Conservation (phyloP, 2,113 vertebrate species). For the Pipa parva region DNA sequence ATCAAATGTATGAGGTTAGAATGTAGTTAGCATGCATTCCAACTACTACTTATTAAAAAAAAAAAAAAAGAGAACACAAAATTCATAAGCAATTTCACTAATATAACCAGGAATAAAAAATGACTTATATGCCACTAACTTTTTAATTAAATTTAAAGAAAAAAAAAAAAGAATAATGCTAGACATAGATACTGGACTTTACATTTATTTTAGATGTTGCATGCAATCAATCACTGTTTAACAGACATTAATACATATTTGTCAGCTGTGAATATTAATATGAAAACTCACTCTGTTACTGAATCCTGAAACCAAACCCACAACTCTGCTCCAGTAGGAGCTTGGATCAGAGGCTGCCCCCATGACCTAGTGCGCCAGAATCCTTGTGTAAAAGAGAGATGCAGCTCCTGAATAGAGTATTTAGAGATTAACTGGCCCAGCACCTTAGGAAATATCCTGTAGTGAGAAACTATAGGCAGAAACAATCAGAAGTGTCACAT, state of each 20-base stretch:
- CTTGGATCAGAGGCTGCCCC: conserved; percentile 84
- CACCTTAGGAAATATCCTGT: conserved; percentile 91
- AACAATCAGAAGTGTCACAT: too few species aligned
- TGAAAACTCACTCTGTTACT: conserved; percentile 78
- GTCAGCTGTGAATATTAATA: background rate
- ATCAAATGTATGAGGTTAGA: too few species aligned
- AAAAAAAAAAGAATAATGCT: too few species aligned
- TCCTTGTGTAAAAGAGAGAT: conserved; percentile 84
- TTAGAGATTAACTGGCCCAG: conserved; percentile 89
- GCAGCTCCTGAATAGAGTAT: conserved; percentile 84
- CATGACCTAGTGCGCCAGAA: conserved; percentile 88
- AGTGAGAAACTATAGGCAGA: conserved; percentile 77
- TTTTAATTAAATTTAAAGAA: too few species aligned
- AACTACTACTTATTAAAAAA: too few species aligned
- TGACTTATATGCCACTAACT: too few species aligned
- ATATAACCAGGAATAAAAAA: too few species aligned
- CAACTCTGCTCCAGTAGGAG: conserved; percentile 75
- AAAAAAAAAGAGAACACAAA: too few species aligned
- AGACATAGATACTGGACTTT: background rate
- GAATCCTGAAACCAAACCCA: conserved; percentile 97
- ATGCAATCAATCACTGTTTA: too few species aligned
- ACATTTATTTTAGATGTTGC: background rate
- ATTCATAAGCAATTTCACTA: too few species aligned
- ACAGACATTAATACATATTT: too few species aligned
- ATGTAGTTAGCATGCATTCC: too few species aligned